Percentiles rank a stretch among this genome's conserved stretches.
phyloP scores from a whole-genome alignment of 2,113 vertebrate genomes.

The Falco punctatus region DNA sequence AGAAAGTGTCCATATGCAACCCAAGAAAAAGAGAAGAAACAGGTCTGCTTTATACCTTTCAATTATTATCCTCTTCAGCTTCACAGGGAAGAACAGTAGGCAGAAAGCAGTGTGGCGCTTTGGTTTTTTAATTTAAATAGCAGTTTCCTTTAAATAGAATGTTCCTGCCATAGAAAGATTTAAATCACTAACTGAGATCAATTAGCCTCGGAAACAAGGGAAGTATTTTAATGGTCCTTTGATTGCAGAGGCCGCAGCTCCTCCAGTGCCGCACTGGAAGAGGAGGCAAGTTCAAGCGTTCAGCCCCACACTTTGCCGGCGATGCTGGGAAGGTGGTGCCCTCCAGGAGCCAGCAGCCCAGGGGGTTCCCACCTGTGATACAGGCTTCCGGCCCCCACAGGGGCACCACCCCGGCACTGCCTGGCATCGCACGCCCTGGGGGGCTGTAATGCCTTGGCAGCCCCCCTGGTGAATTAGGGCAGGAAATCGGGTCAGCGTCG shows the following conservation, averaged over 20 bases:
- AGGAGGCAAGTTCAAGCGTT: background rate
- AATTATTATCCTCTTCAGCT: background rate
- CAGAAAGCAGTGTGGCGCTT: slow-evolving; percentile 3
- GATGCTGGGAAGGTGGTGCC: background rate
- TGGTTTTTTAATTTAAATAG: slow-evolving; percentile 54
- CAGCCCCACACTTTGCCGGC: background rate
- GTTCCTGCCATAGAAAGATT: slow-evolving; percentile 44
- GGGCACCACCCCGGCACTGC: background rate
- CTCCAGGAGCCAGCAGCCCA: background rate
- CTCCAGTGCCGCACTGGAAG: background rate
- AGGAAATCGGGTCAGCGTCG: slow-evolving; percentile 12
- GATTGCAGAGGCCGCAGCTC: slow-evolving; percentile 52
- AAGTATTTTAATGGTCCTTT: slow-evolving; percentile 59
- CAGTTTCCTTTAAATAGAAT: slow-evolving; percentile 59
- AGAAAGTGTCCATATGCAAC: background rate
- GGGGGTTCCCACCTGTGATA: background rate
- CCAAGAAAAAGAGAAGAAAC: background rate
- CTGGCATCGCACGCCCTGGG: background rate
- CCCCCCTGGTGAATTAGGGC: slow-evolving; percentile 27
- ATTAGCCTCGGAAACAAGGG: slow-evolving; percentile 53
- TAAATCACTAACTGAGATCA: slow-evolving; percentile 56
- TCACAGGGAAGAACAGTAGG: slow-evolving; percentile 32
- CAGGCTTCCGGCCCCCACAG: accelerated
- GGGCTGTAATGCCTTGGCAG: background rate
- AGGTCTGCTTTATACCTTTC: background rate